Conservation (phyloP, 2,797 vertebrate species). For the Pipistrellus pygmaeus region DNA sequence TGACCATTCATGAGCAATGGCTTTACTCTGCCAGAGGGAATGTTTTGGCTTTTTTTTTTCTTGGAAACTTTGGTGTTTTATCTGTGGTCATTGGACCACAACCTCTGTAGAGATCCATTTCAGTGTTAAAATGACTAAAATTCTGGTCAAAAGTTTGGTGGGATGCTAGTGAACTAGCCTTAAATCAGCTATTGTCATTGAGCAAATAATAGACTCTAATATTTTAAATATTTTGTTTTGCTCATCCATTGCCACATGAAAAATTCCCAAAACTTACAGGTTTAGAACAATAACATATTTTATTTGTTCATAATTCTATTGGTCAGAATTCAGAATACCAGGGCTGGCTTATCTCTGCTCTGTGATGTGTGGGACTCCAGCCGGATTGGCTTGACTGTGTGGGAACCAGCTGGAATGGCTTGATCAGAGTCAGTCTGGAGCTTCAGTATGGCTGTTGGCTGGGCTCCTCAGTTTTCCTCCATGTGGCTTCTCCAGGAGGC, state of each 20-base stretch:
- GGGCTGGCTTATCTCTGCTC: not conserved
- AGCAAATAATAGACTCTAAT: not conserved
- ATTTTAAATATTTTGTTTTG: not conserved
- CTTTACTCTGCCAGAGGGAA: not conserved
- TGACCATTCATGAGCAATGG: not conserved
- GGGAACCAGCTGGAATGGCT: not conserved
- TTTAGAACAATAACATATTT: not conserved
- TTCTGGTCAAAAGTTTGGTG: not conserved
- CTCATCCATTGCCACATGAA: not conserved
- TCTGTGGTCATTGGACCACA: not conserved
- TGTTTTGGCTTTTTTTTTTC: not conserved
- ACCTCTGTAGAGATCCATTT: not conserved
- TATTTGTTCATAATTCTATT: not conserved
- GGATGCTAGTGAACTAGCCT: not conserved
- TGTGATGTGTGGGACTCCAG: not conserved
- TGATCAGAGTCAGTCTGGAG: not conserved
- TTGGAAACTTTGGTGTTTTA: not conserved
- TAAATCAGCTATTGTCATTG: not conserved
- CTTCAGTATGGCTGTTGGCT: not conserved
- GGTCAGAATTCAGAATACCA: not conserved
- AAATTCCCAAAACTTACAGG: not conserved
- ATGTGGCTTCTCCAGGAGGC: not conserved
- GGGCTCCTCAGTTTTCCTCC: not conserved
- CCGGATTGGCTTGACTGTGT: not conserved
- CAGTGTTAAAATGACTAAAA: not conserved